Base-by-base conservation (phyloP, 2,888 invertebrate species). In the Proisotoma minuta region DNA sequence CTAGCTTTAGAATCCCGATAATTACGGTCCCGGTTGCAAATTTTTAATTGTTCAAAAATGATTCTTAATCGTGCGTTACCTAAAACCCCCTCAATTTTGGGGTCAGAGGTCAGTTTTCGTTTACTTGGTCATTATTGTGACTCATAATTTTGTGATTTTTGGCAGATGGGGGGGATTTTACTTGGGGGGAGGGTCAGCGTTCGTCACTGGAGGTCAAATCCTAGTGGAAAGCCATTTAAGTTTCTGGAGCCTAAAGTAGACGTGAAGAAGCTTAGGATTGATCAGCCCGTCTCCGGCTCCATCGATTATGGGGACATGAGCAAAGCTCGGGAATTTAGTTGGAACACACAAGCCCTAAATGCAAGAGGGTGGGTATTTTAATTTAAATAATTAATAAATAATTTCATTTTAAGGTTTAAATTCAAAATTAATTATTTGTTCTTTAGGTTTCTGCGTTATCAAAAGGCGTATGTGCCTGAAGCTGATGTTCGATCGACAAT, bases 381-480 rank as follows among this genome's bases (percentile, higher is more conserved):
- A 5, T n/a, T 47, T 8, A 47, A 47, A n/a, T 47, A 47, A 10
- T 47, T 18, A 10, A 10, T 10, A n/a, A 18, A n/a, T 5, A 47
- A 5, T 47, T 18, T 47, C 5, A 47, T 47, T 47, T 47, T 10
- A 12, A 12, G 34, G 47, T n/a, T 47, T 47, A 47, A 47, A 10
- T n/a, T 5, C 10, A 10, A 15, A 34, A 34, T 34, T 34, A 15
- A 34, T 34, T 34, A 34, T 34, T 34, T 34, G 5, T 47, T 47
- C n/a, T 10, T 47, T 76, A 91, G 91, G 57, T 92, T 91, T 76
- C 78, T 91, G 39, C 83, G 92, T 2, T 82, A 88, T 0, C 83
- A 83, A 63, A 87, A 86, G 74, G 79, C 86, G 2, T 96, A 95
- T 78, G 76, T 78, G 0, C 91, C 95, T 15, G 85, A 88, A 0